Conservation (phyloP, 2,888 invertebrate genomes). For the Diaphora mendica region DNA sequence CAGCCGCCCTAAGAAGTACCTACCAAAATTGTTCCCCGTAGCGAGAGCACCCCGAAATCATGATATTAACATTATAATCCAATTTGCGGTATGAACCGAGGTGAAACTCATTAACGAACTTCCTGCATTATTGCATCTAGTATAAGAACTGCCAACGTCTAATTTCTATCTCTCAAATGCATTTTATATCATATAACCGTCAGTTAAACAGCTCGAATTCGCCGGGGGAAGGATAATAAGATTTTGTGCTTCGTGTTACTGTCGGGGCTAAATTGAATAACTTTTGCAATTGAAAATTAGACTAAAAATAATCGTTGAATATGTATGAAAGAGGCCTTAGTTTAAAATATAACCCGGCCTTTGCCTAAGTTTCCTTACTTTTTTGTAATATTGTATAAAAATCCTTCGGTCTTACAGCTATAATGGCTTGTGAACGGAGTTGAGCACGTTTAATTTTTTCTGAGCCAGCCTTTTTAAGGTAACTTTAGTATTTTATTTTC, state of each 20-base stretch:
- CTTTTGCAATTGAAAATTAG: slow-evolving; percentile 49
- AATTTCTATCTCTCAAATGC: slow-evolving; percentile 68
- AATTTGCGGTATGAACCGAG: slow-evolving; percentile 78
- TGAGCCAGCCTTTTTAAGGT: slow-evolving; percentile 37
- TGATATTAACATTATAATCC: slow-evolving; percentile 85
- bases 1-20: slow-evolving; percentile 73
- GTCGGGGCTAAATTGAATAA: slow-evolving; percentile 72
- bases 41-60: slow-evolving; percentile 70
- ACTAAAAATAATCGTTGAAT: slow-evolving; percentile 41
- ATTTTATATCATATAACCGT: slow-evolving; percentile 67
- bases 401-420: slow-evolving; percentile 28
- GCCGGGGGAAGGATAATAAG: slow-evolving; percentile 65
- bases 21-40: slow-evolving; percentile 75
- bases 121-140: slow-evolving; percentile 81
- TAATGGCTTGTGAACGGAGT: slow-evolving; percentile 33
- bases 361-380: slow-evolving; percentile 25
- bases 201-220: slow-evolving; percentile 61
- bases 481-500: slow-evolving; percentile 27
- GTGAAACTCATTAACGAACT: slow-evolving; percentile 82
- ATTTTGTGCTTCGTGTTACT: slow-evolving; percentile 70
- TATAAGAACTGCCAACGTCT: slow-evolving; percentile 62
- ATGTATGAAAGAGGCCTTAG: slow-evolving; percentile 32
- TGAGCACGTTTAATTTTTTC: slow-evolving; percentile 33
- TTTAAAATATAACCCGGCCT: slow-evolving; percentile 34
- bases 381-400: slow-evolving; percentile 30